phyloP scores from a whole-genome alignment of 1,140 invertebrate genomes.

The Solenopsis fugax region DNA sequence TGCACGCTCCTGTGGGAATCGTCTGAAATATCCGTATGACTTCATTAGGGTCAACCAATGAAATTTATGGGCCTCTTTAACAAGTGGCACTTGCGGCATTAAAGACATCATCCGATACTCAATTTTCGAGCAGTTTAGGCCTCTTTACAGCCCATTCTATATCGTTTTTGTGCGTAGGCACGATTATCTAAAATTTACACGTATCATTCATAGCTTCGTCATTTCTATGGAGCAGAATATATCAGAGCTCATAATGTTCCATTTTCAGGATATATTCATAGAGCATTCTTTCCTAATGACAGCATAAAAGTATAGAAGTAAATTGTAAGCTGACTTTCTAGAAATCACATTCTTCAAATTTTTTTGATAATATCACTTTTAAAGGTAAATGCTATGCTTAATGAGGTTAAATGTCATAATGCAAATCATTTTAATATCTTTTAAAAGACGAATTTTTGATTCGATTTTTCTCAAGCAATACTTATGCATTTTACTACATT shows the following conservation, averaged over 20 bases:
- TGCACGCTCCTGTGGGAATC: slow-evolving; percentile 27
- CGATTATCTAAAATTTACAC: slow-evolving; percentile 8
- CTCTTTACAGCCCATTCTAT: slow-evolving; percentile 3
- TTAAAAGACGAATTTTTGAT: neutral
- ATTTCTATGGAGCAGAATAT: neutral
- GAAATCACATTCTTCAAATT: neutral
- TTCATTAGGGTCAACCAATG: slow-evolving; percentile 52
- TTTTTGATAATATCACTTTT: neutral
- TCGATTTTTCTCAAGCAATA: neutral
- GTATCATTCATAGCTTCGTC: neutral
- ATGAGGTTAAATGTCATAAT: neutral
- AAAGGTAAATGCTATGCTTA: neutral
- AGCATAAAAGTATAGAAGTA: neutral
- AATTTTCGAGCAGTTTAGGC: slow-evolving; percentile 38
- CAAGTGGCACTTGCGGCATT: slow-evolving; percentile 51
- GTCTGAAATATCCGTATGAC: slow-evolving; percentile 45
- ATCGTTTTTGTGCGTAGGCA: neutral
- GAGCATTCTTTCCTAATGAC: neutral
- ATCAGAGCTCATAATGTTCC: neutral
- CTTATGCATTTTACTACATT: neutral
- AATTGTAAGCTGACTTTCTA: neutral
- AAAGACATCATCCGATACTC: slow-evolving; percentile 49
- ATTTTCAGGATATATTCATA: neutral
- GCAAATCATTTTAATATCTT: slow-evolving; percentile 2
- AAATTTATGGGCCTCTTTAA: slow-evolving; percentile 47